Conservation (phyloP, 2,888 invertebrate genomes). For the Drosophila phalerata region DNA sequence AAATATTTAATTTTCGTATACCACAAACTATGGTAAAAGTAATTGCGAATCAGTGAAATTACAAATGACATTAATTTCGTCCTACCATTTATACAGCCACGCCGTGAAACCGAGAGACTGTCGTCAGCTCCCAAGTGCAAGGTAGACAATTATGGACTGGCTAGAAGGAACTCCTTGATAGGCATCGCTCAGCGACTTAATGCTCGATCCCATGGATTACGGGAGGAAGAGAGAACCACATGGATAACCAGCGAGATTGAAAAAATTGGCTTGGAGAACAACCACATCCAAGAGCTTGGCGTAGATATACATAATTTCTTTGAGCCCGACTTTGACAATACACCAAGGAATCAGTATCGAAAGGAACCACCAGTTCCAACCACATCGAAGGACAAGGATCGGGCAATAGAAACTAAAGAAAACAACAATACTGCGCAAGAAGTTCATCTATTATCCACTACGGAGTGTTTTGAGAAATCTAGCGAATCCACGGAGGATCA, state of each 20-base stretch:
- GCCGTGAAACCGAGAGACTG: rapidly evolving
- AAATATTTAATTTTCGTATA: neutral
- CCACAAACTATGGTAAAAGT: neutral
- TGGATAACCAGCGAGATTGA: neutral
- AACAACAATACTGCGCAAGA: neutral
- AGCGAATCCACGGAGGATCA: too few relatives aligned
- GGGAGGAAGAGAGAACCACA: neutral
- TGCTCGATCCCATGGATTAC: neutral
- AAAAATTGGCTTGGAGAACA: neutral
- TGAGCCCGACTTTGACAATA: neutral
- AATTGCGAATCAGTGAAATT: too few relatives aligned
- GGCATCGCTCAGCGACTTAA: neutral
- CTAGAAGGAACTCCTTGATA: conserved; percentile 18
- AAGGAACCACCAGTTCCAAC: neutral
- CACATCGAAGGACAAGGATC: neutral
- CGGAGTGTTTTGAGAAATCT: too few relatives aligned
- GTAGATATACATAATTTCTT: neutral
- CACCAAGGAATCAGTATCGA: too few relatives aligned
- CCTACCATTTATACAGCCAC: neutral
- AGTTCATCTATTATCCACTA: neutral
- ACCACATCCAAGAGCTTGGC: neutral
- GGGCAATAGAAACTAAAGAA: neutral
- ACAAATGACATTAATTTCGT: neutral
- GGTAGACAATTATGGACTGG: conserved; percentile 19
- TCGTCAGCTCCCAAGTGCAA: conserved; percentile 5